A percentile compares a stretch with the other conserved stretches of the same genome.
phyloP scores from a whole-genome alignment of 2,797 vertebrate species.

The Ficedula albicollis region DNA sequence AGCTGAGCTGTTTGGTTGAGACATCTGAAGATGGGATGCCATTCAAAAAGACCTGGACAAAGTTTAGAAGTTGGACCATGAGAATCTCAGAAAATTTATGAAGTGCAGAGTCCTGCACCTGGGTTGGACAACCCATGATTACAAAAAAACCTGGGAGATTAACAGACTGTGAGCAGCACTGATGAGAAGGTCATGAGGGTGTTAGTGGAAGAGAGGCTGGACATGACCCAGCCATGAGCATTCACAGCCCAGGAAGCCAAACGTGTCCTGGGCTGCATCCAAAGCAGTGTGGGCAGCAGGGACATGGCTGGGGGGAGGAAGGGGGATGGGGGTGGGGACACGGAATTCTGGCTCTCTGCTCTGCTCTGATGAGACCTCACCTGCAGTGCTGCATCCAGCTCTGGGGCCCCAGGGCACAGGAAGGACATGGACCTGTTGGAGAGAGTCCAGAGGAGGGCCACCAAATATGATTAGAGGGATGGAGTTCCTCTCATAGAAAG shows the following conservation, averaged over 20 bases:
- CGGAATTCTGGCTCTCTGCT: background rate
- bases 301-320: no score
- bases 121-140: fast-evolving
- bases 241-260: background rate
- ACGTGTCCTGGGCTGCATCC: background rate
- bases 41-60: background rate
- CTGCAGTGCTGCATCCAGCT: background rate
- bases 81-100: background rate
- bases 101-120: background rate
- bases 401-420: no score
- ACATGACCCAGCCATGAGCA: no score
- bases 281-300: fast-evolving
- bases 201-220: background rate
- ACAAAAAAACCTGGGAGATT: background rate
- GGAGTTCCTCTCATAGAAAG: background rate
- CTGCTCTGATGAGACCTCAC: background rate
- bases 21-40: background rate
- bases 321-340: no score
- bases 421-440: background rate
- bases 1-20: background rate
- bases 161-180: background rate
- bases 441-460: fast-evolving
- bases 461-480: background rate
- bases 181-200: no score
- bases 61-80: no score